phyloP scores from a whole-genome alignment of 2,888 invertebrate genomes.

The Crocallis elinguaria region DNA sequence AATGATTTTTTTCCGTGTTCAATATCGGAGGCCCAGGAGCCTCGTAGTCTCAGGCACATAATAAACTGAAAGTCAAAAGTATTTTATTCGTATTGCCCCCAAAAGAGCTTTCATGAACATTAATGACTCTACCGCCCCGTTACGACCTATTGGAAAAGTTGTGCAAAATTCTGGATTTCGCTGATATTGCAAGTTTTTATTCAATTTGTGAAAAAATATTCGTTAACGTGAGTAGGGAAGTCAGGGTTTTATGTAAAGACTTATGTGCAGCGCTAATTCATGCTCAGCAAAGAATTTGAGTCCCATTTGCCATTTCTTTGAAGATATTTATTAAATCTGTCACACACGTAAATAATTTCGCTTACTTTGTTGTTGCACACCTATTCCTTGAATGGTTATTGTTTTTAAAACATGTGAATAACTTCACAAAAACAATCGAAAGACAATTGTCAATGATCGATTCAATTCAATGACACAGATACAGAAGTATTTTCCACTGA shows the following conservation, averaged over 20 bases:
- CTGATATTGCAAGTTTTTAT: neutral
- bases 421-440: constrained; percentile 32
- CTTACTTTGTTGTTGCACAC: neutral
- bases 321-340: no score
- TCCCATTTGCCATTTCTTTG: no score
- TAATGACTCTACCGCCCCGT: constrained; percentile 7
- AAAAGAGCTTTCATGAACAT: constrained; percentile 12
- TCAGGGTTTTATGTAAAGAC: neutral
- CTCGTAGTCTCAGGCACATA: constrained; percentile 10
- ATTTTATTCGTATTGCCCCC: constrained; percentile 20
- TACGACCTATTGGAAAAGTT: neutral
- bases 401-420: constrained; percentile 4
- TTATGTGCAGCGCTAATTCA: no score
- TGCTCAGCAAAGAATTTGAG: no score
- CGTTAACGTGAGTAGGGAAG: neutral
- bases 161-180: neutral
- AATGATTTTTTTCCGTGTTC: constrained; percentile 6
- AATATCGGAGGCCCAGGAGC: constrained; percentile 8
- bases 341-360: no score
- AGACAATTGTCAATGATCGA: constrained; percentile 35
- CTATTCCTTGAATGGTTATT: neutral
- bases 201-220: neutral
- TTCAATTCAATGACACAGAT: constrained; percentile 39
- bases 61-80: constrained; percentile 20
- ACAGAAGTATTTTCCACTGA: constrained; percentile 10